Conservation (phyloP, 2,797 vertebrate genomes). For the Xenopus petersii region DNA sequence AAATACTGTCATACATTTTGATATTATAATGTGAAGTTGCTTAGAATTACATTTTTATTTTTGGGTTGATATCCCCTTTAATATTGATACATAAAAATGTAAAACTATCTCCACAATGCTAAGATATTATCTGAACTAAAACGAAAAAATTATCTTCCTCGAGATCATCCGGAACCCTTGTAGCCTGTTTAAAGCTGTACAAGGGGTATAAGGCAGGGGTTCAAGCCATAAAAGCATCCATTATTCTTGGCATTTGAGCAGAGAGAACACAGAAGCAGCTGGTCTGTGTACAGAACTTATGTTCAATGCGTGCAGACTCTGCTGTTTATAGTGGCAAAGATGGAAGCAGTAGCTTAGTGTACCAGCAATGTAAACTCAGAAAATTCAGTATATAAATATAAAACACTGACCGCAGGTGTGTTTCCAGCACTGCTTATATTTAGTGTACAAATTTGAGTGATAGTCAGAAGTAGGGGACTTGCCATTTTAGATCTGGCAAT, state of each 20-base stretch:
- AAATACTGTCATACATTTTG: too few species aligned
- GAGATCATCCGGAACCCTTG: background rate
- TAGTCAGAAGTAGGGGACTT: conserved; percentile 4
- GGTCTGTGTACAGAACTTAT: conserved; percentile 6
- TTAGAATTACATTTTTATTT: too few species aligned
- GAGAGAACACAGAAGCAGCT: conserved; percentile 26
- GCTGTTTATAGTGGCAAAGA: conserved; percentile 14
- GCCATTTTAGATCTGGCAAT: background rate
- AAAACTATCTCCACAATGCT: too few species aligned
- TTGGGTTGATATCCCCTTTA: too few species aligned
- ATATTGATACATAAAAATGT: too few species aligned
- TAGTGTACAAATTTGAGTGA: conserved; percentile 6
- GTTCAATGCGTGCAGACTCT: conserved; percentile 13
- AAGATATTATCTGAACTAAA: too few species aligned
- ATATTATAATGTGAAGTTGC: too few species aligned
- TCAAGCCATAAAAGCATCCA: conserved; percentile 10
- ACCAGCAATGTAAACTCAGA: conserved; percentile 33
- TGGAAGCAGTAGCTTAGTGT: conserved; percentile 12
- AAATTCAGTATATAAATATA: background rate
- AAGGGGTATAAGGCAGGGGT: conserved; percentile 1
- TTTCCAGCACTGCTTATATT: background rate
- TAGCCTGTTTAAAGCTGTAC: background rate
- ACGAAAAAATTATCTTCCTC: background rate
- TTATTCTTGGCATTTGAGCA: conserved; percentile 17
- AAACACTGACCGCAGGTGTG: conserved; percentile 6